These are phyloP conservation scores for Sphyrna mokarran DNA, from an alignment of 2,113 vertebrate species.

Conservation along the genomic window DNA sequence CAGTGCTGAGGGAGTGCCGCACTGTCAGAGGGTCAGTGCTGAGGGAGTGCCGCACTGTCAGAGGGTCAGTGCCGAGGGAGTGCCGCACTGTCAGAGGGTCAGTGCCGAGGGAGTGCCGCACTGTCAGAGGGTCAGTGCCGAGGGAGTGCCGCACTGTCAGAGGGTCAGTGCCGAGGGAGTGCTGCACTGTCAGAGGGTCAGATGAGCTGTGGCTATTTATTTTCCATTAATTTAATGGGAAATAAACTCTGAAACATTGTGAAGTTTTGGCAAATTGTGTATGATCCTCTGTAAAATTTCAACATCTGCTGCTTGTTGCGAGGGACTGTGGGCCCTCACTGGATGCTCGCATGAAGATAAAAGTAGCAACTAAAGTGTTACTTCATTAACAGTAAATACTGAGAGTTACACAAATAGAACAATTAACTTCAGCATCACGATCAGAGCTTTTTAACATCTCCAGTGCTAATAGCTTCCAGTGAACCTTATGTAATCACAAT, in stretches of 20 bases:
- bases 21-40: background rate
- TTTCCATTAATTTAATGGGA: background rate
- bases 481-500: too few species aligned
- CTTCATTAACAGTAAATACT: background rate
- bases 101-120: background rate
- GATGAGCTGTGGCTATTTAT: background rate
- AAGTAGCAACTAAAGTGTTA: background rate
- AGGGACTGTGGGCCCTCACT: too few species aligned
- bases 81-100: background rate
- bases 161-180: background rate
- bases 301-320: background rate
- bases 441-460: background rate
- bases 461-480: conserved; percentile 3
- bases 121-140: background rate
- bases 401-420: background rate
- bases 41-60: background rate
- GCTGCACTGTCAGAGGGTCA: background rate
- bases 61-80: too few species aligned
- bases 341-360: too few species aligned
- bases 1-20: background rate
- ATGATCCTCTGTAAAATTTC: background rate
- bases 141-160: background rate
- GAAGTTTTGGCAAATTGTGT: background rate
- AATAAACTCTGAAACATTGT: background rate
- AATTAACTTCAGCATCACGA: background rate